Conservation (phyloP, 1,140 invertebrate genomes). For the Stenopsyche tienmushanensis region DNA sequence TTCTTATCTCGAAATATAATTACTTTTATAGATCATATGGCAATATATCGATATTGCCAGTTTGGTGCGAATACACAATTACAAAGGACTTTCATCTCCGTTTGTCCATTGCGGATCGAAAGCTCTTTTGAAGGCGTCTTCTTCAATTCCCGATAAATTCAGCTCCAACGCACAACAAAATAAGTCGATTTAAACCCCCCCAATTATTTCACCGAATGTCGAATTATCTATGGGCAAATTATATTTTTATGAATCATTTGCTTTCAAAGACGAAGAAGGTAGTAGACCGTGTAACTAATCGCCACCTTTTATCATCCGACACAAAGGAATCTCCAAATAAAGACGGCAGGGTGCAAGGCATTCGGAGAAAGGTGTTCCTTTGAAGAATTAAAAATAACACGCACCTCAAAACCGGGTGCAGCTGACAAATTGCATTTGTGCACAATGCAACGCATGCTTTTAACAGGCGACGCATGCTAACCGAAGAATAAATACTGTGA, state of each 20-base stretch:
- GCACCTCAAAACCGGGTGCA: background rate
- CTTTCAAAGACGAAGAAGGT: constrained; percentile 10
- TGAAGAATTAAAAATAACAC: constrained; percentile 24
- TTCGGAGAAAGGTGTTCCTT: background rate
- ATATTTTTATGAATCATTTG: constrained; percentile 29
- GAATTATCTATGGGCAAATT: constrained; percentile 15
- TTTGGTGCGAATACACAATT: too few relatives aligned
- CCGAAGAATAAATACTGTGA: too few relatives aligned
- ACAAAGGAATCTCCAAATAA: background rate
- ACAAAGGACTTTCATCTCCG: too few relatives aligned
- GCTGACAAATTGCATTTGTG: constrained; percentile 25
- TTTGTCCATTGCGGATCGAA: too few relatives aligned
- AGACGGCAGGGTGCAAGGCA: constrained; percentile 1
- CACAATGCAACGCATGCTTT: constrained; percentile 18
- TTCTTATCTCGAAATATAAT: too few relatives aligned
- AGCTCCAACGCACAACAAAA: background rate
- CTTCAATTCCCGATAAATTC: background rate
- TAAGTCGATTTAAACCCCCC: background rate
- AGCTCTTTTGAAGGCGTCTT: too few relatives aligned
- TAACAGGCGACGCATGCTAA: background rate
- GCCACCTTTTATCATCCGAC: constrained; percentile 10
- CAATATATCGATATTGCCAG: too few relatives aligned
- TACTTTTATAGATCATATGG: too few relatives aligned
- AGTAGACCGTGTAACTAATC: constrained; percentile 17
- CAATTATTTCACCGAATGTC: background rate